Conservation (phyloP, 2,888 invertebrate species). For the Acronicta alni region DNA sequence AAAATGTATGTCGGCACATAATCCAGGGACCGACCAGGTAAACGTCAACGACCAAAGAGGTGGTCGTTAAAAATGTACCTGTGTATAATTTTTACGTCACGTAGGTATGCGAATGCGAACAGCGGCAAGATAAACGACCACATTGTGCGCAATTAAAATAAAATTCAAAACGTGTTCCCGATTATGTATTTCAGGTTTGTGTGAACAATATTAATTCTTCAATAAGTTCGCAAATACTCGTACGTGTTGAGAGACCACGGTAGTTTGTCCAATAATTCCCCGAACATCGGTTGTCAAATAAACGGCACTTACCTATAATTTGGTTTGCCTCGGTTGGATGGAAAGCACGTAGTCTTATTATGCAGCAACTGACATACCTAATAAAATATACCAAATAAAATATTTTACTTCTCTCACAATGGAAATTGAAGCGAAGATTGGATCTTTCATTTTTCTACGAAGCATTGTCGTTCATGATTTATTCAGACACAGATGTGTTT, state of each 20-base stretch:
- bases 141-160: conserved; percentile 29
- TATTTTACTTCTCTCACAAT: conserved; percentile 24
- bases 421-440: too few relatives aligned
- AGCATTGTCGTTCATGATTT: conserved; percentile 11
- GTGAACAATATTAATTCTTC: conserved; percentile 16
- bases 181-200: conserved; percentile 12
- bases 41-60: conserved; percentile 16
- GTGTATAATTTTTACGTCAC: conserved; percentile 21
- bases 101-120: conserved; percentile 18
- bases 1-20: conserved; percentile 8
- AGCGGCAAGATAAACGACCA: neutral
- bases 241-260: conserved; percentile 23
- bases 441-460: too few relatives aligned
- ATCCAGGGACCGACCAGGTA: conserved; percentile 14
- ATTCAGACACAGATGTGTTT: conserved; percentile 19
- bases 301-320: conserved; percentile 38
- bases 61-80: conserved; percentile 22
- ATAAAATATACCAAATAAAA: conserved; percentile 43
- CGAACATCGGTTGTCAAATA: conserved; percentile 31
- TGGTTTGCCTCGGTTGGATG: conserved; percentile 9
- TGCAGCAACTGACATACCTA: too few relatives aligned
- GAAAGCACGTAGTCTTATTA: conserved; percentile 9
- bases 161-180: conserved; percentile 6
- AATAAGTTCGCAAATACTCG: conserved; percentile 13
- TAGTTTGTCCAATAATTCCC: conserved; percentile 27